Percentiles rank a stretch among this genome's conserved stretches.
phyloP scores from a whole-genome alignment of 1,140 invertebrate genomes.

The Microplitis demolitor region DNA sequence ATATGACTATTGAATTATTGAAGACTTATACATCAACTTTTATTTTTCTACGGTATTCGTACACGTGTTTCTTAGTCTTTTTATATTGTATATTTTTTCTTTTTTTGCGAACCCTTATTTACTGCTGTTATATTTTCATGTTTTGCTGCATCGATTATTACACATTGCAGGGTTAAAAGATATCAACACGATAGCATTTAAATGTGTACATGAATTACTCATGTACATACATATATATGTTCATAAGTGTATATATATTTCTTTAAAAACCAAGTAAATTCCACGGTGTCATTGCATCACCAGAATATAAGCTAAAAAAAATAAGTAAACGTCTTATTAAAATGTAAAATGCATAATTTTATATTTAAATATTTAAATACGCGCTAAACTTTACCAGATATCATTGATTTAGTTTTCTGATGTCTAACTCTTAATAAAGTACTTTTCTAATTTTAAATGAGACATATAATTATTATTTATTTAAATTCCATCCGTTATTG shows the following conservation, averaged over 20 bases:
- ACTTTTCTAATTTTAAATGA: too few relatives aligned
- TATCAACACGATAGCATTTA: slow-evolving; percentile 5
- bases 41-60: not conserved
- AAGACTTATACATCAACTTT: not conserved
- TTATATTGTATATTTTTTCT: not conserved
- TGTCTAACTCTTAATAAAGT: not conserved
- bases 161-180: not conserved
- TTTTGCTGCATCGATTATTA: slow-evolving; percentile 16
- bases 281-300: slow-evolving; percentile 7
- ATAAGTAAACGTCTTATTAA: not conserved
- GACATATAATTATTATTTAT: too few relatives aligned
- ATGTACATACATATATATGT: not conserved
- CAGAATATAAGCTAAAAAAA: not conserved
- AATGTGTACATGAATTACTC: not conserved
- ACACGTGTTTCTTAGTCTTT: not conserved
- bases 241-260: not conserved
- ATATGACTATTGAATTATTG: not conserved
- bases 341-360: slow-evolving; percentile 10
- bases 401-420: not conserved
- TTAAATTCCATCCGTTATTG: too few relatives aligned
- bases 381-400: not conserved
- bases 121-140: not conserved
- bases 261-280: slow-evolving; percentile 10
- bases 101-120: not conserved
- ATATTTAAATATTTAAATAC: slow-evolving; percentile 12